These are phyloP conservation scores for Mobula hypostoma DNA, from an alignment of 2,113 vertebrate species.

Conservation along the genomic window DNA sequence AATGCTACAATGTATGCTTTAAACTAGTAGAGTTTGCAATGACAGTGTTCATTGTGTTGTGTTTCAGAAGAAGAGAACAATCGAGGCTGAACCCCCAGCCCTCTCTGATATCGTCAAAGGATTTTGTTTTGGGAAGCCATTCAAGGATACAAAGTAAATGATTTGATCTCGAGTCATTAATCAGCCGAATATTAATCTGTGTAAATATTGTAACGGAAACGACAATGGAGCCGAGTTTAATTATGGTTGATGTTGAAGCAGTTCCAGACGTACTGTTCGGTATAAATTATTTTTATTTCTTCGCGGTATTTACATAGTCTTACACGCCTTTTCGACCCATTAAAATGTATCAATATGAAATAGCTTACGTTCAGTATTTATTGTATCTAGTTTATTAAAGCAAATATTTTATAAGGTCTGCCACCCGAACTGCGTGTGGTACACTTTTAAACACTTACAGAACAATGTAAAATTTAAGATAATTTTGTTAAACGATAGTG, in stretches of 20 bases:
- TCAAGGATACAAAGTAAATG: not conserved
- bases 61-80: not conserved
- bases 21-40: not conserved
- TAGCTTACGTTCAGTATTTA: not conserved
- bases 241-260: not conserved
- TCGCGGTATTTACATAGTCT: not conserved
- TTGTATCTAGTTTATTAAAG: not conserved
- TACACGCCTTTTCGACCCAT: not conserved
- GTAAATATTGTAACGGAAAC: slow-evolving; percentile 8
- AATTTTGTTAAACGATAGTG: not conserved
- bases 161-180: not conserved
- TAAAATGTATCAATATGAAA: not conserved
- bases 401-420: not conserved
- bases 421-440: too few relatives aligned
- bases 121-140: not conserved
- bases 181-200: not conserved
- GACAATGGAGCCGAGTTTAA: not conserved
- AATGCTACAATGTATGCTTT: too few relatives aligned
- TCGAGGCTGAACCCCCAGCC: not conserved
- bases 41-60: not conserved
- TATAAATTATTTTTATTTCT: not conserved
- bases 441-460: not conserved
- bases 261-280: not conserved
- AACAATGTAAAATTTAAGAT: not conserved
- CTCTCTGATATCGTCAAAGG: not conserved